Conservation (phyloP, 1,140 invertebrate species). For the Drosophila athabasca region DNA sequence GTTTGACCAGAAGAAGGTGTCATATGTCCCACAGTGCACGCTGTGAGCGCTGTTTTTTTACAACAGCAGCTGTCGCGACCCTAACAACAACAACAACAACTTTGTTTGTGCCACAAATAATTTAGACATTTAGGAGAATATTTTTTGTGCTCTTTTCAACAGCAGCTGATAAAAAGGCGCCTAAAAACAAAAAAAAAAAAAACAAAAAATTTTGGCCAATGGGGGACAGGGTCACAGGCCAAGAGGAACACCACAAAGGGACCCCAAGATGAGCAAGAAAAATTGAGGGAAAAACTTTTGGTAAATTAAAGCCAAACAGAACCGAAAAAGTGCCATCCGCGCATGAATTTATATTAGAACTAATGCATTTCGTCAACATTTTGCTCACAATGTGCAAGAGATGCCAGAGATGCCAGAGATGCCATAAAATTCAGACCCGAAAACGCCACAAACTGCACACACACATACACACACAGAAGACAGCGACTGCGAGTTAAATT, state of each 20-base stretch:
- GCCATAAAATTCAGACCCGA: constrained; percentile 34
- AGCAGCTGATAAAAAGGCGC: constrained; percentile 34
- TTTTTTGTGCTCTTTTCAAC: constrained; percentile 11
- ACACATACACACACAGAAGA: neutral
- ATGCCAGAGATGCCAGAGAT: constrained; percentile 42
- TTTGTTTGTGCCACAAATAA: constrained; percentile 63
- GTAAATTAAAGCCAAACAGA: constrained; percentile 58
- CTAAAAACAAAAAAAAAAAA: neutral
- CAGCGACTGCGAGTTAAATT: constrained; percentile 7
- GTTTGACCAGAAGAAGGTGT: too few relatives aligned
- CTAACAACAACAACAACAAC: constrained; percentile 9
- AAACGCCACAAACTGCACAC: neutral
- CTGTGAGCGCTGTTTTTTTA: too few relatives aligned
- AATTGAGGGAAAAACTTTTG: constrained; percentile 23
- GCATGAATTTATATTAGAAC: constrained; percentile 69
- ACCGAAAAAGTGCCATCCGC: constrained; percentile 33
- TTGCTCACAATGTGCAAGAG: constrained; percentile 38
- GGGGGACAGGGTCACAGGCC: too few relatives aligned
- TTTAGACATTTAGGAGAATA: constrained; percentile 58
- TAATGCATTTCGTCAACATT: constrained; percentile 69
- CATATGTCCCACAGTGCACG: too few relatives aligned
- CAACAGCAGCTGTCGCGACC: constrained; percentile 26
- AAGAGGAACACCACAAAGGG: too few relatives aligned
- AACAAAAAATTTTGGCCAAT: neutral
- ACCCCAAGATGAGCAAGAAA: constrained; percentile 6